phyloP scores from a whole-genome alignment of 2,888 invertebrate species.

The Drosophila austrosaltans region DNA sequence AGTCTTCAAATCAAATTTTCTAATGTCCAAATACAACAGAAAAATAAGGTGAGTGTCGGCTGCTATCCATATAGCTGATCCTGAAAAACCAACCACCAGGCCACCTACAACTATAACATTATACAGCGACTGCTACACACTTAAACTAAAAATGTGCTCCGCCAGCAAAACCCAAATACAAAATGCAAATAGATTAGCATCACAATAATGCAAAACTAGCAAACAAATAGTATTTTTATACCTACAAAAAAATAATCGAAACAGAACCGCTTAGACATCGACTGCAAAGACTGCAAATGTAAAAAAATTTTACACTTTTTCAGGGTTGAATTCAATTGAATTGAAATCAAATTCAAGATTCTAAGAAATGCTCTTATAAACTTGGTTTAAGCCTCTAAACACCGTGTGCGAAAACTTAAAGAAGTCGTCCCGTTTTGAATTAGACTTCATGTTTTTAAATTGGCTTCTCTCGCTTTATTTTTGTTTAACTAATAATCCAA shows the following conservation, averaged over 20 bases:
- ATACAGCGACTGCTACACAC: constrained; percentile 41
- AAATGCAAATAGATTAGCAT: constrained; percentile 72
- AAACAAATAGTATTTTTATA: constrained; percentile 10
- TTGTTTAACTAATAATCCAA: no score
- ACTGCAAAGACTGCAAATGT: constrained; percentile 36
- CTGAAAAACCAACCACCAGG: constrained; percentile 28
- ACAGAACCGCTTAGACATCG: constrained; percentile 23
- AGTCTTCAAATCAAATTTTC: background rate
- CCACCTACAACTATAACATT: constrained; percentile 40
- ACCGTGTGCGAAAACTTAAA: no score
- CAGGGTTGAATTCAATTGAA: background rate
- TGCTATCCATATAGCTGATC: constrained; percentile 36
- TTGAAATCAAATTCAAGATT: no score
- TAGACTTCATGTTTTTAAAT: no score
- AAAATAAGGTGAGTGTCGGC: constrained; percentile 39
- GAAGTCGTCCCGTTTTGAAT: no score
- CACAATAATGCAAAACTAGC: constrained; percentile 31
- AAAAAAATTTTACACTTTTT: background rate
- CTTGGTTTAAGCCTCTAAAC: no score
- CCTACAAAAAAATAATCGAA: constrained; percentile 24
- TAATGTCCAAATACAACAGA: constrained; percentile 13
- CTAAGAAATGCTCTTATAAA: no score
- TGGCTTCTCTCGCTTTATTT: no score
- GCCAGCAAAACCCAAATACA: constrained; percentile 54
- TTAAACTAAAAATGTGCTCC: constrained; percentile 54